Percentiles rank a stretch among this genome's conserved stretches.
These are phyloP conservation scores for Cephalopterus ornatus DNA, from an alignment of 2,113 vertebrate species.

Conservation along the genomic window DNA sequence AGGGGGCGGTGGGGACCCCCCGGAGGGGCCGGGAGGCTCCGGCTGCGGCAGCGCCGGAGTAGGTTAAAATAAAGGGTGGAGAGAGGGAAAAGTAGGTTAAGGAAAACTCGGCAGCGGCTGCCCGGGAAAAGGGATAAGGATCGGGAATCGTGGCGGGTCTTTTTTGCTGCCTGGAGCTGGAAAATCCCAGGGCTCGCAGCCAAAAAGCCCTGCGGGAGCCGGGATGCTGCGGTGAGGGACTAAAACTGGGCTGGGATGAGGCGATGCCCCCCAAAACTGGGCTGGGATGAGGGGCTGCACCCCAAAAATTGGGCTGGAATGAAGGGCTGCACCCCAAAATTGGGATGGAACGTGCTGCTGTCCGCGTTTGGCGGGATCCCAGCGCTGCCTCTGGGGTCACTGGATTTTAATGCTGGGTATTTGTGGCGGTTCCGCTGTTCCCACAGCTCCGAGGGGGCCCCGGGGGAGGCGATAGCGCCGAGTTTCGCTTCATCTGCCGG, in stretches of 20 bases:
- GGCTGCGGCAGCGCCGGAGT: background rate
- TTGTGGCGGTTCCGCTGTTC: fast-evolving
- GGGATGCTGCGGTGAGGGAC: background rate
- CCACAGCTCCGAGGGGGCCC: fast-evolving
- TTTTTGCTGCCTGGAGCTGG: background rate
- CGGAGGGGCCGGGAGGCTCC: background rate
- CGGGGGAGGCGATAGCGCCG: fast-evolving
- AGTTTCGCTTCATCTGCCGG: background rate
- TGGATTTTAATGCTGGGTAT: fast-evolving
- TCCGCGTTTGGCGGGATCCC: background rate
- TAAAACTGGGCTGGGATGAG: background rate
- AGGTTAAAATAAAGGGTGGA: background rate
- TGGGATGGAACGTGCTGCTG: background rate
- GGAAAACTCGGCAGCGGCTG: background rate
- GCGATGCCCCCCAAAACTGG: background rate
- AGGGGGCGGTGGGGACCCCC: background rate
- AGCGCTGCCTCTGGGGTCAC: fast-evolving
- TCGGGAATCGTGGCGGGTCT: background rate
- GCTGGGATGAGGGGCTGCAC: background rate
- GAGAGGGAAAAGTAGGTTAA: background rate
- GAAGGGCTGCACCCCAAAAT: background rate
- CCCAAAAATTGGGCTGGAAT: too few relatives aligned
- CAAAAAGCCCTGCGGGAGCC: background rate
- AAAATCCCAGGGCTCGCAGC: background rate
- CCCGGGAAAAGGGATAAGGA: background rate